Base-by-base conservation (phyloP, 2,113 vertebrate genomes). In the Urocolius indicus region DNA sequence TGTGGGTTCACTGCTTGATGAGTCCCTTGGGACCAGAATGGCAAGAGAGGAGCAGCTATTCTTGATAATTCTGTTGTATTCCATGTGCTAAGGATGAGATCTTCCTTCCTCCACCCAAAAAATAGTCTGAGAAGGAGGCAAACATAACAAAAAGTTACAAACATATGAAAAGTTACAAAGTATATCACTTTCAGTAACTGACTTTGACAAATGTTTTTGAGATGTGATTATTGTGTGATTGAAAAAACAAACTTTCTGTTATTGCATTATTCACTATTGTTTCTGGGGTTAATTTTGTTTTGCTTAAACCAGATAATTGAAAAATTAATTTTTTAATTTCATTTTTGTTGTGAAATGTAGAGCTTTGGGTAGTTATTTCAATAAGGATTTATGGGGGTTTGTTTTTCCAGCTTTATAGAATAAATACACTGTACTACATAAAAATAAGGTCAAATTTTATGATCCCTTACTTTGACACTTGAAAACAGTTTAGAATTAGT, bases 381-480 rank as follows among this genome's bases (percentile, higher is more conserved):
- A 27, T 29, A 41, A 38, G 14, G 21, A 87, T 57, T 71, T 72
- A 17, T 20, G 29, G 29, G 2, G 1, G 7, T 32, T 77, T 71
- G 10, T 41, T 81, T 74, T 22, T 29, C 16, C 41, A 66, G 16
- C 16, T 79, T 68, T 85, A 66, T 13, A 78, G 49, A 90, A 29
- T 4, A 8, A 14, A 24, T 55, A 11, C 2, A 27, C 12, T 0
- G 0, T 43, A 32, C 51, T 74, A 57, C 29, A 18, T 19, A 34
- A 94, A 89, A 87, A 66, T 69, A 59, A 81, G 29, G 32, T 57
- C n/a, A 57, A 11, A 9, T 71, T 78, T 91, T 75, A 57, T 24
- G 23, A 55, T 82, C 6, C 12, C 21, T 18, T 72, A 27, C 29
- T 49, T 24, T 58, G 30, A 90, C 58, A 83, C 19, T 13, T 84